Percentiles rank a stretch among this genome's conserved stretches.
phyloP scores from a whole-genome alignment of 2,888 invertebrate species.

The Priocnemis perturbator region DNA sequence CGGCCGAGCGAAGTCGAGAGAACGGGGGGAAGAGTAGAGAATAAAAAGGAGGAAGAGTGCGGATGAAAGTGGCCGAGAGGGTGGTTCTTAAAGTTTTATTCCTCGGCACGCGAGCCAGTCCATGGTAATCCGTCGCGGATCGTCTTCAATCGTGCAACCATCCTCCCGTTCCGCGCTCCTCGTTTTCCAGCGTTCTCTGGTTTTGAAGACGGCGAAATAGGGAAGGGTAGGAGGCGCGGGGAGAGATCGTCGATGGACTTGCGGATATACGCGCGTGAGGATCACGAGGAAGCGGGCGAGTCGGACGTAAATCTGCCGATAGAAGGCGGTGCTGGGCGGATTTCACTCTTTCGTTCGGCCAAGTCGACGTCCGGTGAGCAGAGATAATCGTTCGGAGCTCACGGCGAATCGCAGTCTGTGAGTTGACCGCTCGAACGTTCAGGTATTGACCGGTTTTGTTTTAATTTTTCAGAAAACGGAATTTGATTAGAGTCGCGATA shows the following conservation, averaged over 20 bases:
- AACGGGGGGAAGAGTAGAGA: conserved; percentile 13
- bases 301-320: conserved; percentile 6
- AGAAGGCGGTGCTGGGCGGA: neutral
- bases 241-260: conserved; percentile 1
- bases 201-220: no score
- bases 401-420: no score
- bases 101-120: conserved; percentile 6
- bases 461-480: no score
- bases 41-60: neutral
- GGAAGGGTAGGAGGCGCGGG: neutral
- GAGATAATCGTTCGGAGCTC: no score
- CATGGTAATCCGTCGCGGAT: neutral
- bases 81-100: conserved; percentile 34
- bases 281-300: neutral
- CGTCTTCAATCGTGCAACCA: neutral
- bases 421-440: no score
- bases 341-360: no score
- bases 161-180: no score
- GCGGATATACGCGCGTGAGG: neutral
- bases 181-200: no score
- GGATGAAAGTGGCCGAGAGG: conserved; percentile 17
- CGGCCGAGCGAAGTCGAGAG: neutral
- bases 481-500: no score
- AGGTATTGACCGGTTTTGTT: no score
- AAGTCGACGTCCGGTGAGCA: no score